Evolutionary conservation across 2,888 invertebrate genomes (phyloP).

Genomic region (Torymus tubicola): DNA sequence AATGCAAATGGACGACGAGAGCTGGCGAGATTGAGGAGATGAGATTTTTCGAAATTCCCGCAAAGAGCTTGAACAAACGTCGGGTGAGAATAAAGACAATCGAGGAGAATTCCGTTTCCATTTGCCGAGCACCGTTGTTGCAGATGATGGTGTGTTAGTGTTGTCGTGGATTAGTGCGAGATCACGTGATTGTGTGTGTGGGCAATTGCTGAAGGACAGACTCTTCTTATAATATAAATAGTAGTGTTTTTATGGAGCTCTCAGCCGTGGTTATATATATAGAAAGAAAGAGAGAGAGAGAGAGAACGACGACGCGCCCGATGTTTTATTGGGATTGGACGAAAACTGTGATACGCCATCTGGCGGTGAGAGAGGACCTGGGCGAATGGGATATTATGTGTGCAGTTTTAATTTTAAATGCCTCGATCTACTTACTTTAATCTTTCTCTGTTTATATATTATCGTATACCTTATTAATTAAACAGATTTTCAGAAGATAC

Average conservation of each 20-base stretch:
- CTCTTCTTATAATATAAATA: background rate
- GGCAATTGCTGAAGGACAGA: too few relatives aligned
- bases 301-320: constrained; percentile 9
- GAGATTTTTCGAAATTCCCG: too few relatives aligned
- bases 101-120: background rate
- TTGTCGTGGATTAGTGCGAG: constrained; percentile 6
- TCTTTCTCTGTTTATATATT: background rate
- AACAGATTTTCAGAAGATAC: too few relatives aligned
- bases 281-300: too few relatives aligned
- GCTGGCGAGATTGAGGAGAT: background rate
- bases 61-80: too few relatives aligned
- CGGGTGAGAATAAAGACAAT: too few relatives aligned
- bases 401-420: constrained; percentile 16
- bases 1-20: background rate
- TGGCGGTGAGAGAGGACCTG: constrained; percentile 13
- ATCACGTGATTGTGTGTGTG: background rate
- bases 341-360: constrained; percentile 53
- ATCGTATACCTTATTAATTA: too few relatives aligned
- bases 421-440: background rate
- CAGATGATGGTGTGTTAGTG: background rate
- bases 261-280: constrained; percentile 1
- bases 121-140: background rate
- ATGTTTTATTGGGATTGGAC: constrained; percentile 43
- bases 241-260: constrained; percentile 15
- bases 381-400: background rate